Evolutionary conservation across 2,888 invertebrate genomes (phyloP).

Genomic region (Troides helena): DNA sequence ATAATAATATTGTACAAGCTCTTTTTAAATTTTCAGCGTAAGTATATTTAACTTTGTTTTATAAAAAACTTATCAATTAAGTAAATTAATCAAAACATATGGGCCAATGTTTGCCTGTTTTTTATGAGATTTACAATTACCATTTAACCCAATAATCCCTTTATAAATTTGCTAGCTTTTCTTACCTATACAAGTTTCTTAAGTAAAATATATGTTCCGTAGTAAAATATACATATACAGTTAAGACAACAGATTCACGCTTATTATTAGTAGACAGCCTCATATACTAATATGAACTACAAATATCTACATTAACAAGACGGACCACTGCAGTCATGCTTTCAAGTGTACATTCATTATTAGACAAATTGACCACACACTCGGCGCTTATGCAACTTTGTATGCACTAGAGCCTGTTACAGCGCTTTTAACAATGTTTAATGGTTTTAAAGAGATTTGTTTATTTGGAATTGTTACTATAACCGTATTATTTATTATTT

Average conservation of each 20-base stretch:
- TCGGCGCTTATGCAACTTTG: constrained; percentile 33
- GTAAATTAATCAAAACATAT: too few relatives aligned
- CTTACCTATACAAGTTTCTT: too few relatives aligned
- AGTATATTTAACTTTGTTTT: too few relatives aligned
- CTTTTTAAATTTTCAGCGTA: too few relatives aligned
- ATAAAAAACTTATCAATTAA: too few relatives aligned
- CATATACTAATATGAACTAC: constrained; percentile 17
- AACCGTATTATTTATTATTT: background rate
- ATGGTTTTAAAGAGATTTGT: background rate
- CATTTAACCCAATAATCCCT: too few relatives aligned
- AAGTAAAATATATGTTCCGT: background rate
- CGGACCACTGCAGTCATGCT: constrained; percentile 42
- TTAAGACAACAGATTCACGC: constrained; percentile 14
- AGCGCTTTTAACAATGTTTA: constrained; percentile 1
- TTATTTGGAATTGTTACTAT: background rate
- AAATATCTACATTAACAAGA: constrained; percentile 35
- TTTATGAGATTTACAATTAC: too few relatives aligned
- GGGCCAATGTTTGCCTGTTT: too few relatives aligned
- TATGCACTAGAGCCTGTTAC: constrained; percentile 2
- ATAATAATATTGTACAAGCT: too few relatives aligned
- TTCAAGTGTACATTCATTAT: constrained; percentile 45
- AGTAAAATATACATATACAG: background rate
- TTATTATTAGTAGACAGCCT: constrained; percentile 8
- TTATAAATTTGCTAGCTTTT: too few relatives aligned
- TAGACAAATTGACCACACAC: constrained; percentile 39